Evolutionary conservation across 2,113 vertebrate genomes (phyloP).

Genomic region (Oryzias woworae): DNA sequence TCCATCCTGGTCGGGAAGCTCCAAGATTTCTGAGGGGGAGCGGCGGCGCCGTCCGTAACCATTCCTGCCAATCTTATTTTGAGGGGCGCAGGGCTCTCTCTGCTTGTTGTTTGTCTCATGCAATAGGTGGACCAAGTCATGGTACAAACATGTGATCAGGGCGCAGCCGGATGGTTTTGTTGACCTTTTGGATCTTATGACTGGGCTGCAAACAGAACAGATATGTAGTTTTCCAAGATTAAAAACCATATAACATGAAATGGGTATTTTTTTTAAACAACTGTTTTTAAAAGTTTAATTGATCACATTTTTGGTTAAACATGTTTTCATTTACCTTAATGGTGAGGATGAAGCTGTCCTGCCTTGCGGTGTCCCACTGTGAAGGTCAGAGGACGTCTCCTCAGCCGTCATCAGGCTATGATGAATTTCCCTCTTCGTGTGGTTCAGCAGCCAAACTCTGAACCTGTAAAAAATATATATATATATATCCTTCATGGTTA

Average conservation of each 20-base stretch:
- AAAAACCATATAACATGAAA: too few relatives aligned
- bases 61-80: conserved; percentile 73
- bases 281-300: background rate
- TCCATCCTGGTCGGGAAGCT: conserved; percentile 12
- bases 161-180: conserved; percentile 74
- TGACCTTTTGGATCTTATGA: conserved; percentile 75
- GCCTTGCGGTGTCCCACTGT: conserved; percentile 57
- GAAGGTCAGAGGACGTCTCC: background rate
- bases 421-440: conserved; percentile 75
- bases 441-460: conserved; percentile 77
- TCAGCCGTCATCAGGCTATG: conserved; percentile 13
- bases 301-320: background rate
- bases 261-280: too few relatives aligned
- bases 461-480: conserved; percentile 67
- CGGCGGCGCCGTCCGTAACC: conserved; percentile 88
- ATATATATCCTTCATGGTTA: background rate
- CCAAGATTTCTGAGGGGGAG: conserved; percentile 35
- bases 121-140: conserved; percentile 81
- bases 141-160: conserved; percentile 84
- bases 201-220: conserved; percentile 21
- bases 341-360: conserved; percentile 52
- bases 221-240: background rate
- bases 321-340: conserved; percentile 75
- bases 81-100: conserved; percentile 74
- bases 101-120: conserved; percentile 71